A percentile compares a stretch with the other conserved stretches of the same genome.
phyloP scores from a whole-genome alignment of 2,888 invertebrate species.

The Tortricodes alternella region DNA sequence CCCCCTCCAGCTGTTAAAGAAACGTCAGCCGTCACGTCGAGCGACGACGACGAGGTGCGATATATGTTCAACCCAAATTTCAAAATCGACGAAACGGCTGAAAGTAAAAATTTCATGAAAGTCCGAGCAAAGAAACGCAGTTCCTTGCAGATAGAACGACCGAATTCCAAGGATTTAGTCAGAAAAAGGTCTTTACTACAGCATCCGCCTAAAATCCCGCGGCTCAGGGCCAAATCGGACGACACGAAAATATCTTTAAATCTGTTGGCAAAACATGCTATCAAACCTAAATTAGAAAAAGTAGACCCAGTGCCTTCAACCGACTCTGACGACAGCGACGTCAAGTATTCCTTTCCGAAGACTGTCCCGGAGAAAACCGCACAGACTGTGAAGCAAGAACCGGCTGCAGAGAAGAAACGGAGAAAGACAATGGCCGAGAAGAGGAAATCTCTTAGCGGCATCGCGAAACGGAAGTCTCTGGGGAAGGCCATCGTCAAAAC shows the following conservation, averaged over 20 bases:
- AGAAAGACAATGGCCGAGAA: constrained; percentile 55
- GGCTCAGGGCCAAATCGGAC: constrained; percentile 58
- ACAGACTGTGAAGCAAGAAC: neutral
- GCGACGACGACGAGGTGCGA: constrained; percentile 70
- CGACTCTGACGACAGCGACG: constrained; percentile 74
- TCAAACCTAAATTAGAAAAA: constrained; percentile 32
- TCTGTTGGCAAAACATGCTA: constrained; percentile 39
- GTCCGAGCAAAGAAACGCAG: constrained; percentile 66
- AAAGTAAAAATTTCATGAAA: constrained; percentile 64
- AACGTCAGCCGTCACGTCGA: constrained; percentile 48
- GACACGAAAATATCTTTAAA: constrained; percentile 42
- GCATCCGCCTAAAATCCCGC: constrained; percentile 66
- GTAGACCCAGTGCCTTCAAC: constrained; percentile 51
- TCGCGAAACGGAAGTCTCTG: constrained; percentile 67
- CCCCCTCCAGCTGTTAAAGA: constrained; percentile 38
- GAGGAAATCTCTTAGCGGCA: constrained; percentile 59
- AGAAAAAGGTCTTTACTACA: constrained; percentile 69
- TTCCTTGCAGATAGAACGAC: constrained; percentile 70
- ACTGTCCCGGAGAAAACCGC: constrained; percentile 29
- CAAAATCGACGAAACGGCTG: constrained; percentile 49
- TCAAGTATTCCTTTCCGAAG: constrained; percentile 74
- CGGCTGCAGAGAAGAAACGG: constrained; percentile 36
- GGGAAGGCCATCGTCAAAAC: constrained; percentile 51
- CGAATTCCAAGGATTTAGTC: constrained; percentile 64
- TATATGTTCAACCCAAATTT: constrained; percentile 75